phyloP scores from a whole-genome alignment of 2,888 invertebrate genomes.

The Shargacucullia verbasci region DNA sequence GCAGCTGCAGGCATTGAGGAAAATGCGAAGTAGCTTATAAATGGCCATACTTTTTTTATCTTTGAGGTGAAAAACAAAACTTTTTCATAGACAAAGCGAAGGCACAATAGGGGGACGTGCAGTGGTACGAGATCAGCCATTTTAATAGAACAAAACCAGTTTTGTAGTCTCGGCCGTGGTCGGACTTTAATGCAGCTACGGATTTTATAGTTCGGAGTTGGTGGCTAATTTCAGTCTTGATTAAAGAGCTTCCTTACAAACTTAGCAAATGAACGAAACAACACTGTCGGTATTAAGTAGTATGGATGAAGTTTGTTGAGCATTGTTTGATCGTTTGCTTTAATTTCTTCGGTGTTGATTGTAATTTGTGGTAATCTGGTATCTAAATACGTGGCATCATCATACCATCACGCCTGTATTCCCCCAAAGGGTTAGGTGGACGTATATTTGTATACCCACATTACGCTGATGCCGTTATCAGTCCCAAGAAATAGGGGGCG shows the following conservation, averaged over 20 bases:
- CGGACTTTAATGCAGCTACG: constrained; percentile 53
- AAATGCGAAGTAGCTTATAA: constrained; percentile 42
- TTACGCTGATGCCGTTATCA: too few species aligned
- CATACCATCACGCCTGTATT: too few species aligned
- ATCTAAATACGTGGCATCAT: too few species aligned
- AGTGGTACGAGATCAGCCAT: constrained; percentile 71
- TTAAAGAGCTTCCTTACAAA: constrained; percentile 58
- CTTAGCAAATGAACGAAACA: constrained; percentile 45
- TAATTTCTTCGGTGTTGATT: constrained; percentile 7
- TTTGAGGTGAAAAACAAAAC: constrained; percentile 54
- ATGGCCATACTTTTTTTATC: constrained; percentile 47
- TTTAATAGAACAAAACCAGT: constrained; percentile 71
- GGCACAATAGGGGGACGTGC: constrained; percentile 66
- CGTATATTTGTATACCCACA: too few species aligned
- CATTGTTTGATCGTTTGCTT: constrained; percentile 24
- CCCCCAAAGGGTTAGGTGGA: too few species aligned
- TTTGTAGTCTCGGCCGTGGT: constrained; percentile 53
- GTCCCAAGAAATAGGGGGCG: too few species aligned
- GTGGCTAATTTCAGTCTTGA: constrained; percentile 53
- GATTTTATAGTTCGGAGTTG: constrained; percentile 54
- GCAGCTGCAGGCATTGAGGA: constrained; percentile 31
- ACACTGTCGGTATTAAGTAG: constrained; percentile 41
- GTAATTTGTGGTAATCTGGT: too few species aligned
- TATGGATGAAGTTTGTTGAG: constrained; percentile 32
- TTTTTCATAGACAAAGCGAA: constrained; percentile 70